phyloP scores from a whole-genome alignment of 1,140 invertebrate genomes.

The Antheraea pernyi region DNA sequence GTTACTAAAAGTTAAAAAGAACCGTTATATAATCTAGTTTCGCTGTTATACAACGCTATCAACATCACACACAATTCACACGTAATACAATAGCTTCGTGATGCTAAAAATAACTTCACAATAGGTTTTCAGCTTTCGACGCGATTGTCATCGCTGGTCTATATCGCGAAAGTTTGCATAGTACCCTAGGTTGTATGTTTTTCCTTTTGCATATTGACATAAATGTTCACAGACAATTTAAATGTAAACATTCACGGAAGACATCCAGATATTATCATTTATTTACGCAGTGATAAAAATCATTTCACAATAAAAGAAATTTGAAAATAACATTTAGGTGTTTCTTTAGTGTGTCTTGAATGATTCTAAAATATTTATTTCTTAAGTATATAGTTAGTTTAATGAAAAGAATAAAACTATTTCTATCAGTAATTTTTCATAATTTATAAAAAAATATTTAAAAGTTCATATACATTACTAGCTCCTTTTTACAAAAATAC shows the following conservation, averaged over 20 bases:
- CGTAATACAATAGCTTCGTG: slow-evolving; percentile 15
- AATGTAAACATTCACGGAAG: not conserved
- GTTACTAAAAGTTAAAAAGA: not conserved
- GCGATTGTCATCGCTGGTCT: slow-evolving; percentile 5
- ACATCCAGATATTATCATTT: too few species aligned
- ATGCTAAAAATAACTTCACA: slow-evolving; percentile 16
- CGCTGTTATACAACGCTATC: slow-evolving; percentile 5
- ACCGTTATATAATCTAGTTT: not conserved
- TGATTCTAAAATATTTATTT: too few species aligned
- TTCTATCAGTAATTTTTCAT: too few species aligned
- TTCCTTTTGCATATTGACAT: not conserved
- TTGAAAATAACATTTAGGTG: too few species aligned
- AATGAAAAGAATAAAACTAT: too few species aligned
- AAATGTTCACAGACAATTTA: not conserved
- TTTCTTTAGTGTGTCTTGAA: too few species aligned
- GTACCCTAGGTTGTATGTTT: not conserved
- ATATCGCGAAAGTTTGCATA: not conserved
- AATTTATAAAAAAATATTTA: too few species aligned
- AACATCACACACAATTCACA: slow-evolving; percentile 8
- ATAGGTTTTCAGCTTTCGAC: not conserved
- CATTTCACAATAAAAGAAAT: too few species aligned
- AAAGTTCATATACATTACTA: too few species aligned
- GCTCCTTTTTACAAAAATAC: too few species aligned
- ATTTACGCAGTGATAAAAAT: too few species aligned
- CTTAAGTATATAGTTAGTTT: too few species aligned